These are phyloP conservation scores for Diabrotica balteata DNA, from an alignment of 2,888 invertebrate genomes.

Conservation along the genomic window DNA sequence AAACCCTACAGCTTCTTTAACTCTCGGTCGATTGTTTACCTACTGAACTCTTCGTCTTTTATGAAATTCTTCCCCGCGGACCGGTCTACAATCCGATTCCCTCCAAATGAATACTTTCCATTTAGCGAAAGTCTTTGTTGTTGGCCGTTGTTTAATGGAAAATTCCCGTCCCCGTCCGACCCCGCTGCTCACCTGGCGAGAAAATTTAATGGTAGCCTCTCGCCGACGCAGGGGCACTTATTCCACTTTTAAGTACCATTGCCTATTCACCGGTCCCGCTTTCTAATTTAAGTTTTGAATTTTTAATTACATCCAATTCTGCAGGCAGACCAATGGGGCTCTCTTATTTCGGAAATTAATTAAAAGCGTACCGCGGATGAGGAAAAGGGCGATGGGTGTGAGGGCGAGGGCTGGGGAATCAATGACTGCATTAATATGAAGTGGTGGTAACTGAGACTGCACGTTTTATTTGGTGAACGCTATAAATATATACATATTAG, in stretches of 20 bases:
- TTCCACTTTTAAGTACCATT: constrained; percentile 21
- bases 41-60: no score
- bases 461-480: background rate
- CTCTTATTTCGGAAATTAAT: constrained; percentile 12
- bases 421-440: no score
- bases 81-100: constrained; percentile 1
- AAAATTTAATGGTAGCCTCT: constrained; percentile 22
- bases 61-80: background rate
- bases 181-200: constrained; percentile 15
- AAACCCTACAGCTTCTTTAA: no score
- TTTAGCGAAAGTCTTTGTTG: constrained; percentile 11
- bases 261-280: constrained; percentile 11
- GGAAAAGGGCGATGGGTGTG: no score
- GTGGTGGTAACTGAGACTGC: background rate
- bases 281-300: constrained; percentile 27
- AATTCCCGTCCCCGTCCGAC: background rate
- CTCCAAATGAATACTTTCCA: constrained; percentile 2
- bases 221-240: constrained; percentile 14
- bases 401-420: no score
- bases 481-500: no score
- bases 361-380: background rate
- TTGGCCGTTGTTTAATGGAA: constrained; percentile 14
- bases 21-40: no score
- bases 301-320: constrained; percentile 16
- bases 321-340: background rate